Evolutionary conservation across 2,113 vertebrate species (phyloP), one percentile per base, ranked within the genome.

Genomic region (Charadrius vociferus): DNA sequence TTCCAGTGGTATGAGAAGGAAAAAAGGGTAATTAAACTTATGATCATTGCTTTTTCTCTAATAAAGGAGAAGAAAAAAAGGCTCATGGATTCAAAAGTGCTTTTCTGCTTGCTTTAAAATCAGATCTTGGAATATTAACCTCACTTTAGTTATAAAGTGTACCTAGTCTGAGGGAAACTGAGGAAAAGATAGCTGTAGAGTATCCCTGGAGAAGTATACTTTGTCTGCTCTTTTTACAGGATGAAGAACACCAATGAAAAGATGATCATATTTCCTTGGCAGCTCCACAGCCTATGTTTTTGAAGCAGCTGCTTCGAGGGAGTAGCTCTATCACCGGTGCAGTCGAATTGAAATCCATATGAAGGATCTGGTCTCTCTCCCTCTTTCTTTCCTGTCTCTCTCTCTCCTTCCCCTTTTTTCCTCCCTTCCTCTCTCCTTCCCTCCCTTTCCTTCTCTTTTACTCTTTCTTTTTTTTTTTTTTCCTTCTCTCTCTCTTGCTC

Each of bases 51-150:
- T 94, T 96, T 93, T 89, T 39, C 73, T 95, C 24, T 75, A 85
- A 49, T 56, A 91, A 63, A 82, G 59, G 45, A 85, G 34, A 95
- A 70, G 19, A 12, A 21, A 85, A 86, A 92, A 92, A 91, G 17
- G 4, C 36, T 96, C 39, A 72, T 43, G 78, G 81, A 86, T 83
- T 67, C 36, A 85, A 86, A 94, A 52, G 12, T 77, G 26, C 24
- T 94, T 95, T 86, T 94, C 81, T 93, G 8, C 41, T 92, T 92
- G 20, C 30, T 70, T 96, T 93, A 70, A 82, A 87, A 92, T 53
- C 43, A 71, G 71, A 56, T 89, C 43, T 96, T 87, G 34, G 37
- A 30, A 83, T 74, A 58, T 75, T 94, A 95, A 67, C 65, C 10
- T 88, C 72, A 65, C 43, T 97, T 91, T 88, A 95, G n/a, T 93